phyloP scores from a whole-genome alignment of 2,113 vertebrate genomes.

The Uria lomvia region DNA sequence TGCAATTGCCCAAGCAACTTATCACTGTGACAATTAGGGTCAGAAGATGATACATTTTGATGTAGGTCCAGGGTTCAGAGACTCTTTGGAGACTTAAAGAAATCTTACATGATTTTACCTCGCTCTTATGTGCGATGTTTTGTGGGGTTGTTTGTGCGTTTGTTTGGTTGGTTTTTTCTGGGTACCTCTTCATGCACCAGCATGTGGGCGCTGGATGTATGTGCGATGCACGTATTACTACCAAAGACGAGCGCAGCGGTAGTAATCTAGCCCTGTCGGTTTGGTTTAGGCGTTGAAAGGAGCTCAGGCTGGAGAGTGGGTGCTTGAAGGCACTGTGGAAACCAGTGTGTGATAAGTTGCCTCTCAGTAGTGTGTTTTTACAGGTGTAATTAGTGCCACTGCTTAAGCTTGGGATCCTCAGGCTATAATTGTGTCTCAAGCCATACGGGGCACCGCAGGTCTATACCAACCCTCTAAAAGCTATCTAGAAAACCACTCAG shows the following conservation, averaged over 20 bases:
- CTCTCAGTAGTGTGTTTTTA: not conserved
- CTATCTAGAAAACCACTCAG: not conserved
- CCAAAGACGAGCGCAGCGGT: fast-evolving
- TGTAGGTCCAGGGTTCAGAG: not conserved
- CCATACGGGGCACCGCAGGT: fast-evolving
- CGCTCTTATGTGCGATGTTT: fast-evolving
- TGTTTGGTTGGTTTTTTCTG: not conserved
- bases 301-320: not conserved
- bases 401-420: not conserved
- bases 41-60: not conserved
- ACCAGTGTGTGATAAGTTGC: not conserved
- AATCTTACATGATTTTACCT: not conserved
- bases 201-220: fast-evolving
- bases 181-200: not conserved
- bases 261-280: not conserved
- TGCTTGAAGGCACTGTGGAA: not conserved
- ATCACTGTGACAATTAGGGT: not conserved
- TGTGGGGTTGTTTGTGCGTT: not conserved
- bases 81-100: not conserved
- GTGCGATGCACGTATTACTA: fast-evolving
- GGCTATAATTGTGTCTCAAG: not conserved
- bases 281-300: not conserved
- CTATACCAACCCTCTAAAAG: not conserved
- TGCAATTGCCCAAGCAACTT: slow-evolving; percentile 10
- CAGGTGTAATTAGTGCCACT: not conserved